These are phyloP conservation scores for Dicentrarchus labrax DNA, from an alignment of 2,113 vertebrate species.

Conservation along the genomic window DNA sequence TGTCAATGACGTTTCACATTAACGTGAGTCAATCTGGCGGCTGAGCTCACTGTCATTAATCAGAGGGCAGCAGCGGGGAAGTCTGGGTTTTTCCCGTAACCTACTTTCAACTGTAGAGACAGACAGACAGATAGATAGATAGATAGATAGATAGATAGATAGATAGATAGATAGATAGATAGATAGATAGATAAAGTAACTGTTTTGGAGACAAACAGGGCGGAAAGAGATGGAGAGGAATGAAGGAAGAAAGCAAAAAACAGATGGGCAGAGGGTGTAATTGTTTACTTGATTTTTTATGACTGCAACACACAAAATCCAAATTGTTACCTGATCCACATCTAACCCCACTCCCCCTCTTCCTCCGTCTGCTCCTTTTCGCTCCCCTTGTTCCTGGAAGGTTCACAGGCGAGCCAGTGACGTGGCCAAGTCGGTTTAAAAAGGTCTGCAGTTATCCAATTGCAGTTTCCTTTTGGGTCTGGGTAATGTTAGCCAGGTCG, in stretches of 20 bases:
- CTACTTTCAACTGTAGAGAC: slow-evolving; percentile 47
- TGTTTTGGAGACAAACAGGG: background rate
- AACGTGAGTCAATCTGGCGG: slow-evolving; percentile 43
- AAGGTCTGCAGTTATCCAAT: slow-evolving; percentile 15
- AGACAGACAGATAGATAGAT: background rate
- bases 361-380: slow-evolving; percentile 13
- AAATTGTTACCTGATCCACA: slow-evolving; percentile 49
- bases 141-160: background rate
- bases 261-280: slow-evolving; percentile 14
- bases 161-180: background rate
- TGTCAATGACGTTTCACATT: slow-evolving; percentile 47
- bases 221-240: background rate
- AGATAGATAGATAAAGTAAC: background rate
- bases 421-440: slow-evolving; percentile 26
- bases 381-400: slow-evolving; percentile 47
- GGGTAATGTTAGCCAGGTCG: slow-evolving; percentile 29
- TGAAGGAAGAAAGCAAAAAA: slow-evolving; percentile 3
- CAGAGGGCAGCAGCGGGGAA: slow-evolving; percentile 50
- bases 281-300: slow-evolving; percentile 47
- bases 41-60: slow-evolving; percentile 69
- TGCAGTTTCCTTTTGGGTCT: slow-evolving; percentile 1
- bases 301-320: slow-evolving; percentile 35
- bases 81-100: slow-evolving; percentile 62
- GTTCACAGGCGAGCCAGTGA: slow-evolving; percentile 33
- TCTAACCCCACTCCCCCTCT: slow-evolving; percentile 12